phyloP scores from a whole-genome alignment of 2,113 vertebrate genomes.

The Chiloscyllium plagiosum region DNA sequence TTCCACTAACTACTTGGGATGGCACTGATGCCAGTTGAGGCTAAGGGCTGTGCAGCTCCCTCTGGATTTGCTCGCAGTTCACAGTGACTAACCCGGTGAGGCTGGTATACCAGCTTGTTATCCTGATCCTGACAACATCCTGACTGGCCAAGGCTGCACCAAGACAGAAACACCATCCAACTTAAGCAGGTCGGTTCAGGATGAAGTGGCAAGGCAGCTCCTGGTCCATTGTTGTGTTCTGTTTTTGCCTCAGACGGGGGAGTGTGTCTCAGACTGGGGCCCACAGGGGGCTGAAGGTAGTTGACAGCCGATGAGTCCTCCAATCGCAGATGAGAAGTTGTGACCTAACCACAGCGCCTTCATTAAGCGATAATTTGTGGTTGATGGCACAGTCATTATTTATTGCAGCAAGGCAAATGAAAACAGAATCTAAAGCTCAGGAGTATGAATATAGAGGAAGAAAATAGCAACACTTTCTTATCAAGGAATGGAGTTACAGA shows the following conservation, averaged over 20 bases:
- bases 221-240: neutral
- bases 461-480: conserved; percentile 1
- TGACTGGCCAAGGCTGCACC: neutral
- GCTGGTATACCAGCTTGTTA: neutral
- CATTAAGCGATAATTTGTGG: neutral
- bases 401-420: too few relatives aligned
- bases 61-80: neutral
- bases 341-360: too few relatives aligned
- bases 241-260: neutral
- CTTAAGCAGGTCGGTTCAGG: neutral
- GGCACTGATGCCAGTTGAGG: too few relatives aligned
- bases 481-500: neutral
- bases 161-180: neutral
- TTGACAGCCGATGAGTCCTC: neutral
- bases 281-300: neutral
- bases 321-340: neutral
- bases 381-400: neutral
- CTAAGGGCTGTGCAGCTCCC: too few relatives aligned
- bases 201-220: neutral
- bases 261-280: neutral
- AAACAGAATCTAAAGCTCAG: neutral
- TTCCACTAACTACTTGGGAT: neutral
- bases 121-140: neutral
- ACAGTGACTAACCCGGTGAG: neutral
- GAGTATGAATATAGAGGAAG: neutral